Base-by-base conservation (phyloP, 2,797 vertebrate genomes). In the Rhinichthys osculus region DNA sequence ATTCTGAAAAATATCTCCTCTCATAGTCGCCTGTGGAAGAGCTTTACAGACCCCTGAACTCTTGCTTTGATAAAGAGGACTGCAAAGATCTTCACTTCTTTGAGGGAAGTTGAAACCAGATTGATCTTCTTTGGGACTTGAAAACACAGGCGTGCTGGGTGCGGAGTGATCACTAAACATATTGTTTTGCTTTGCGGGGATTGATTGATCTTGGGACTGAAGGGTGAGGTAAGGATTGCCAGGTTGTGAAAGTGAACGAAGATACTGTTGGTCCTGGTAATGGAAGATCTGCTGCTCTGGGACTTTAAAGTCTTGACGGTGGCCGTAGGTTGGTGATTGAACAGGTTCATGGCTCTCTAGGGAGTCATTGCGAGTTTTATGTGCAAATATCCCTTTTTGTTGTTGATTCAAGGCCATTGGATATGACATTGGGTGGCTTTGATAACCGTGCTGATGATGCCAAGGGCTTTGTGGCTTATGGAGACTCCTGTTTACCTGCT, bases 131-230 rank as follows among this genome's bases (percentile, higher is more conserved):
- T 85, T 85, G 50, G 77, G 69, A 78, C 40, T 86, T 19, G 69
- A 42, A 82, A 83, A 89, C 33, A 85, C 82, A 1, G 81, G 82
- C 30, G 84, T 85, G 84, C 38, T 80, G 30, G 77, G 84, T 27
- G 77, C 27, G 2, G 84, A 85, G 54, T 80, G 76, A 27, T 89
- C 71, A n/a, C 42, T 76, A 73, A 83, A 85, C 44, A 84, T 44
- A 17, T 72, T 52, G 64, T 70, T 87, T 77, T 90, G 89, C 71
- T 89, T 86, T 27, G 47, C 30, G 62, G 88, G 9, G 16, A 84
- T 78, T 47, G 83, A 44, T 44, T 89, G 95, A 84, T 95, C 87
- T 90, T 94, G 95, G 21, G 93, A 93, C 0, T 94, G 93, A 70
- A 94, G 87, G 88, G 94, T 94, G 89, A 95, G 90, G 5, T 89